phyloP scores from a whole-genome alignment of 2,888 invertebrate genomes.

The Philopedon plagiatum region DNA sequence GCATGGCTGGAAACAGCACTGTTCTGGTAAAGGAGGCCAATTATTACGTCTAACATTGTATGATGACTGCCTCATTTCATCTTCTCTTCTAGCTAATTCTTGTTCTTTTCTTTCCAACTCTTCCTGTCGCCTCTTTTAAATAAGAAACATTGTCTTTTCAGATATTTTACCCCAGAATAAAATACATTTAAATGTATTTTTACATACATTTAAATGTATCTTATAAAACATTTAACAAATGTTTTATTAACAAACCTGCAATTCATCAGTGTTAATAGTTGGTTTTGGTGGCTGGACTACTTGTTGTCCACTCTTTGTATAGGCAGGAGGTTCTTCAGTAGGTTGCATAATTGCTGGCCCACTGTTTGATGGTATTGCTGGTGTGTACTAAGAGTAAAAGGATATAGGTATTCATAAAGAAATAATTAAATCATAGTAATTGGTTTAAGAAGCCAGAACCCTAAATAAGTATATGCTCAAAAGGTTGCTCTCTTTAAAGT shows the following conservation, averaged over 20 bases:
- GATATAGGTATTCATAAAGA: not conserved
- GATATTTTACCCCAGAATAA: no score
- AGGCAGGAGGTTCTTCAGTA: slow-evolving; percentile 78
- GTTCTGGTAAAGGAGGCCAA: slow-evolving; percentile 97
- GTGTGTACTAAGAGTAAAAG: not conserved
- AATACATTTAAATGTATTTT: no score
- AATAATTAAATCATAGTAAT: no score
- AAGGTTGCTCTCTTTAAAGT: no score
- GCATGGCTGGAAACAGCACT: slow-evolving; percentile 95
- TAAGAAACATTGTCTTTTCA: no score
- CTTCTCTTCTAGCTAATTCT: slow-evolving; percentile 89
- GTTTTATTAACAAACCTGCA: slow-evolving; percentile 82
- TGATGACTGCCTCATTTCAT: slow-evolving; percentile 80
- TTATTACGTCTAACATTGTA: slow-evolving; percentile 87
- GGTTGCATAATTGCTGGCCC: slow-evolving; percentile 90
- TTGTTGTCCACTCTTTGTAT: slow-evolving; percentile 76
- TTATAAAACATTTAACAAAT: slow-evolving; percentile 12
- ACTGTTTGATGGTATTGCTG: slow-evolving; percentile 63
- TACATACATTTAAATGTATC: no score
- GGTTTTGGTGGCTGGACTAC: slow-evolving; percentile 68
- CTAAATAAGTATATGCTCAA: no score
- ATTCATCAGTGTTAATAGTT: slow-evolving; percentile 78
- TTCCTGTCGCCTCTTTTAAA: slow-evolving; percentile 82
- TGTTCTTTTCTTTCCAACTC: slow-evolving; percentile 94
- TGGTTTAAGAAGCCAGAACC: no score